These are phyloP conservation scores for Octodon degus DNA, from an alignment of 2,113 vertebrate species.

Conservation along the genomic window DNA sequence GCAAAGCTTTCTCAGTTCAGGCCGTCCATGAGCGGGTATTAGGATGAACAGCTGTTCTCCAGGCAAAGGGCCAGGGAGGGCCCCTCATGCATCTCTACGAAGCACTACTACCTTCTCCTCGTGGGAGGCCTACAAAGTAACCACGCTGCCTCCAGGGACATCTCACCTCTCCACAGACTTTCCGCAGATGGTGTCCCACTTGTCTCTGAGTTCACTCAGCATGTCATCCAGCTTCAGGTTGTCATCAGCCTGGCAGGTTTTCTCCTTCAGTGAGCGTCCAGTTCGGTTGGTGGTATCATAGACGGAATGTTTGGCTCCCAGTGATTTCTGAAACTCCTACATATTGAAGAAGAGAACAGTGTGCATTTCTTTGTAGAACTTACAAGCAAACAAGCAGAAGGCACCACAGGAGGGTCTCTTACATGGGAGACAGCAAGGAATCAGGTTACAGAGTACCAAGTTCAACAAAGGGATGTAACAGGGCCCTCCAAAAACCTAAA, in stretches of 20 bases:
- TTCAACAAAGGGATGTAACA: not conserved
- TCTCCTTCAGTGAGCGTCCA: constrained; percentile 97
- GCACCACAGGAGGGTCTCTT: not conserved
- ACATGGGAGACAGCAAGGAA: not conserved
- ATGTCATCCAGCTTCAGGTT: constrained; percentile 96
- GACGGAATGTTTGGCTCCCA: constrained; percentile 97
- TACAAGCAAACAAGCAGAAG: not conserved
- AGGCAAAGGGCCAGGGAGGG: not conserved
- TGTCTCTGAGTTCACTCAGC: constrained; percentile 97
- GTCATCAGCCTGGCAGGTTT: constrained; percentile 94
- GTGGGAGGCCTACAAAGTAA: not conserved
- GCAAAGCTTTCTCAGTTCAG: not conserved
- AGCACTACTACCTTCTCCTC: not conserved
- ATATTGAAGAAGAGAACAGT: constrained; percentile 34
- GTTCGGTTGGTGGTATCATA: constrained; percentile 96
- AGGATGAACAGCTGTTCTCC: not conserved
- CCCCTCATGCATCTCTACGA: not conserved
- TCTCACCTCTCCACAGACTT: constrained; percentile 97
- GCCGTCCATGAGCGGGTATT: not conserved
- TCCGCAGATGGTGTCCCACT: constrained; percentile 99
- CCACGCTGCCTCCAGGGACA: not conserved
- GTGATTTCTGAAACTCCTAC: constrained; percentile 97
- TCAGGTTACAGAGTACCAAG: not conserved
- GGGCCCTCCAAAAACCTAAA: too few relatives aligned
- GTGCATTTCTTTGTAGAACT: not conserved